Conservation (phyloP, 2,797 vertebrate species). For the Molothrus aeneus region DNA sequence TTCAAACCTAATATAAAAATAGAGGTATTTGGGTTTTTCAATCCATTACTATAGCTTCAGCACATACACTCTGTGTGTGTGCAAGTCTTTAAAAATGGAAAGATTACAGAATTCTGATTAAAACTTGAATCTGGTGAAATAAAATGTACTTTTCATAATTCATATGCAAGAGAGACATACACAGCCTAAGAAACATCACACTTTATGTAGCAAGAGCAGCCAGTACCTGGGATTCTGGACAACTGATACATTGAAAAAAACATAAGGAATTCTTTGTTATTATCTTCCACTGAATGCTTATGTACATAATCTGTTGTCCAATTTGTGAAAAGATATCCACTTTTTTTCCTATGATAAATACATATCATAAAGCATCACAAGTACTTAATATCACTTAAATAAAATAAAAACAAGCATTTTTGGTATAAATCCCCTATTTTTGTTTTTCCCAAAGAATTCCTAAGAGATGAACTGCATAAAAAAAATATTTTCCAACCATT, state of each 20-base stretch:
- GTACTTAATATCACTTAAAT: neutral
- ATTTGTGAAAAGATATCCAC: neutral
- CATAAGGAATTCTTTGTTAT: neutral
- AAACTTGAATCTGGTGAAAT: neutral
- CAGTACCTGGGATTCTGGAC: neutral
- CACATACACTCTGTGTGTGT: neutral
- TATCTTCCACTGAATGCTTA: neutral
- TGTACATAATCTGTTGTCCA: neutral
- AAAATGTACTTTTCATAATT: neutral
- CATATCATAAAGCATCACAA: neutral
- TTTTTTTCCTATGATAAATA: neutral
- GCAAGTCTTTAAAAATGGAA: neutral
- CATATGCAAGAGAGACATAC: neutral
- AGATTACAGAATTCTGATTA: neutral
- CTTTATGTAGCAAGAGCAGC: neutral
- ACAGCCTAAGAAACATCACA: neutral
- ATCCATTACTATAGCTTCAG: neutral
- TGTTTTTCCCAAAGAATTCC: neutral
- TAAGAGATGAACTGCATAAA: neutral
- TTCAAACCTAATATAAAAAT: neutral
- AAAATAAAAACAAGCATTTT: neutral
- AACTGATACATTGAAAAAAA: neutral
- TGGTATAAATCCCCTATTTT: neutral
- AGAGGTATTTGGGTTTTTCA: rapidly evolving
- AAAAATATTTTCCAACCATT: neutral